phyloP scores from a whole-genome alignment of 2,888 invertebrate species.

The Lingula anatina region DNA sequence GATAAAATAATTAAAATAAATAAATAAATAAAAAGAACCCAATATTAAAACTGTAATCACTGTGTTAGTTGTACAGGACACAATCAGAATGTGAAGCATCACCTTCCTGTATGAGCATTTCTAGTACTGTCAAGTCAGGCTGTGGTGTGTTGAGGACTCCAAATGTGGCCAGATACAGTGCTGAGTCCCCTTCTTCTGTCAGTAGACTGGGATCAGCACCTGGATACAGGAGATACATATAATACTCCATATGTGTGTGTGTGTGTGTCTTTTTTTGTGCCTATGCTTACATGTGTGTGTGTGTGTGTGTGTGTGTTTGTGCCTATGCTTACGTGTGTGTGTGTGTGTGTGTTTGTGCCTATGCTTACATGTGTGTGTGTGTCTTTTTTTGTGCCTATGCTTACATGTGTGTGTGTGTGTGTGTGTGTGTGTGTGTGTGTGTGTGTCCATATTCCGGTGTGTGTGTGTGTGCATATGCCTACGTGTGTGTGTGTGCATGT shows the following conservation, averaged over 20 bases:
- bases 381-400: background rate
- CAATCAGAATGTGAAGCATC: background rate
- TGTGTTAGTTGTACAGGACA: background rate
- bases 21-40: too few species aligned
- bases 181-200: conserved; percentile 23
- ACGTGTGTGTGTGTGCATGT: conserved; percentile 5
- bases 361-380: conserved; percentile 1
- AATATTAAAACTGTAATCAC: background rate
- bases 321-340: conserved; percentile 5
- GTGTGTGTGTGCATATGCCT: too few species aligned
- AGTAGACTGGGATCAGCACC: conserved; percentile 21
- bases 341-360: too few species aligned
- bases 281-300: conserved; percentile 4
- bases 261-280: background rate
- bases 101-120: conserved; percentile 23
- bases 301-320: conserved; percentile 5
- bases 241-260: background rate
- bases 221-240: conserved; percentile 4
- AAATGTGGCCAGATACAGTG: conserved; percentile 31
- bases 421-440: conserved; percentile 3
- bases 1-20: too few species aligned
- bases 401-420: conserved; percentile 6
- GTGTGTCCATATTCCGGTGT: background rate
- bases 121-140: conserved; percentile 15
- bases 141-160: conserved; percentile 19